These are phyloP conservation scores for Trachelus tabidus DNA, from an alignment of 2,888 invertebrate species.

Conservation along the genomic window DNA sequence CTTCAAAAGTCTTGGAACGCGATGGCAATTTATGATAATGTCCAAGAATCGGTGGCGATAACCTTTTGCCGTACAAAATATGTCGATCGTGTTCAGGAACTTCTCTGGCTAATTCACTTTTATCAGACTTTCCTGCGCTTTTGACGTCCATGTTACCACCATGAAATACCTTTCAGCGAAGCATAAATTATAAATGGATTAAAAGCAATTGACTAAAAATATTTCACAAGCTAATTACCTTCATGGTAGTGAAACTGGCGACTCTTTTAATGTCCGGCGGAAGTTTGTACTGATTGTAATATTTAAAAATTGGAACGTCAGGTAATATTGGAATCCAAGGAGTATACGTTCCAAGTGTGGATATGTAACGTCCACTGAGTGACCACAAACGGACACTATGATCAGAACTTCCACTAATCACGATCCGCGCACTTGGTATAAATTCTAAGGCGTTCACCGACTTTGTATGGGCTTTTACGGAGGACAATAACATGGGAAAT, in stretches of 20 bases:
- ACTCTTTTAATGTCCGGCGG: constrained; percentile 81
- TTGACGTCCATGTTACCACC: constrained; percentile 56
- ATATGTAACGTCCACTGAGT: constrained; percentile 76
- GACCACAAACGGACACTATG: constrained; percentile 82
- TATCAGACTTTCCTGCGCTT: constrained; percentile 65
- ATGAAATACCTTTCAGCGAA: constrained; percentile 63
- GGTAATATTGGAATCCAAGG: constrained; percentile 70
- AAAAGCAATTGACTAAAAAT: background rate
- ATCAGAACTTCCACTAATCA: constrained; percentile 79
- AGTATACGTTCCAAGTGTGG: constrained; percentile 79
- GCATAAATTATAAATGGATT: background rate
- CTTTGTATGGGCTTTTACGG: constrained; percentile 78
- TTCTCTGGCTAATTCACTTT: constrained; percentile 61
- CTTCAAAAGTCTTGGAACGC: constrained; percentile 66
- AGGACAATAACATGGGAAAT: constrained; percentile 75
- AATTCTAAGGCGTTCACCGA: constrained; percentile 76
- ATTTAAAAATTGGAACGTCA: constrained; percentile 63
- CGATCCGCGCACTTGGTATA: constrained; percentile 74
- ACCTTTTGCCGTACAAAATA: constrained; percentile 68
- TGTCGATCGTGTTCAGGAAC: constrained; percentile 45
- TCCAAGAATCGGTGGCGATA: constrained; percentile 72
- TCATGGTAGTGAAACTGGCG: constrained; percentile 81
- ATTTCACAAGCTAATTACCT: constrained; percentile 67
- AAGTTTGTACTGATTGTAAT: constrained; percentile 68
- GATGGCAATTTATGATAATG: constrained; percentile 70